These are phyloP conservation scores for Drosophila repleta DNA, from an alignment of 1,140 invertebrate species.

Conservation along the genomic window DNA sequence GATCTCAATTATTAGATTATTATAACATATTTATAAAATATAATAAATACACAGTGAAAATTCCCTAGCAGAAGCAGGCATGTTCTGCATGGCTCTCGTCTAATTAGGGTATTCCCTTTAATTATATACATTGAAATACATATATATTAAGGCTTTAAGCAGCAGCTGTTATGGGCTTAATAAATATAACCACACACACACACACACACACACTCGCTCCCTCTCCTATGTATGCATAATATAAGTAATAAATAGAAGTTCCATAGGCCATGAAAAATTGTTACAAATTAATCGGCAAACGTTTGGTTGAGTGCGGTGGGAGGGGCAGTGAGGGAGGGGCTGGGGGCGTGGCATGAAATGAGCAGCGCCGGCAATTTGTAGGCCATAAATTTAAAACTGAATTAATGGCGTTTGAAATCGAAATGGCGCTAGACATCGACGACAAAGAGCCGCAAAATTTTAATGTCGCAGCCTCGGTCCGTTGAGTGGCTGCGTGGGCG, in stretches of 20 bases:
- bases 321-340: too few species aligned
- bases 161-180: constrained; percentile 35
- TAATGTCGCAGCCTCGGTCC: constrained; percentile 21
- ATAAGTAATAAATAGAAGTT: constrained; percentile 49
- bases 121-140: background rate
- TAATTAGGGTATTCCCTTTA: constrained; percentile 1
- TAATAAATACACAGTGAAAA: too few species aligned
- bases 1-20: too few species aligned
- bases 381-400: constrained; percentile 76
- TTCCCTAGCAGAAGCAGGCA: too few species aligned
- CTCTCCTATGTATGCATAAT: constrained; percentile 24
- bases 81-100: too few species aligned
- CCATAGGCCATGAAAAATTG: constrained; percentile 37
- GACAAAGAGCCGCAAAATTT: constrained; percentile 36
- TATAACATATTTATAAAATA: too few species aligned
- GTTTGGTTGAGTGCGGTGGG: background rate
- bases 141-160: background rate
- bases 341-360: constrained; percentile 25
- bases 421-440: constrained; percentile 64
- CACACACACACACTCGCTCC: background rate
- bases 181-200: constrained; percentile 12
- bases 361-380: constrained; percentile 58
- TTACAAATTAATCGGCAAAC: constrained; percentile 46
- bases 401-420: constrained; percentile 75
- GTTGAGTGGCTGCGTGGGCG: background rate